These are phyloP conservation scores for Zosterops pallidus DNA, from an alignment of 2,113 vertebrate species.

Conservation along the genomic window DNA sequence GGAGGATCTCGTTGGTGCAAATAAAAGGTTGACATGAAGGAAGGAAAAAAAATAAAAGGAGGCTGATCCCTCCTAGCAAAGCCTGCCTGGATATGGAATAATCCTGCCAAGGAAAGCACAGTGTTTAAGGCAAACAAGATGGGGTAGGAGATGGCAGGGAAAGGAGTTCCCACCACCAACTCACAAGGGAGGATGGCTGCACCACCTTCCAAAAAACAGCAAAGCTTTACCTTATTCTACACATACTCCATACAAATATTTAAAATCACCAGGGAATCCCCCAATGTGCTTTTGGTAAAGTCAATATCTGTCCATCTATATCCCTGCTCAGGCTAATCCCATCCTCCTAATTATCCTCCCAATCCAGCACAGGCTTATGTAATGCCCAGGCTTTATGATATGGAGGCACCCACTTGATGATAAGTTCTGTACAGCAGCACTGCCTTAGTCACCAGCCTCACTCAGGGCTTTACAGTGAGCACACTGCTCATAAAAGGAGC, in stretches of 20 bases:
- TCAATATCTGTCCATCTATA: not conserved
- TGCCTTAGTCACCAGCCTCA: not conserved
- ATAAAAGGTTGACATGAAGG: not conserved
- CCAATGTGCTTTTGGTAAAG: not conserved
- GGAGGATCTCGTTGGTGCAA: not conserved
- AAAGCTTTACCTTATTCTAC: not conserved
- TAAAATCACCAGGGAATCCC: not conserved
- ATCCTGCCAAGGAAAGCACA: not conserved
- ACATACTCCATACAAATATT: rapidly evolving
- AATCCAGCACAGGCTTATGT: not conserved
- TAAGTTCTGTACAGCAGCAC: not conserved
- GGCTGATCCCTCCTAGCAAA: not conserved
- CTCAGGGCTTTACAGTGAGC: not conserved
- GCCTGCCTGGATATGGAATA: not conserved
- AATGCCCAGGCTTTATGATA: not conserved
- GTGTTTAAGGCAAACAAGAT: not conserved
- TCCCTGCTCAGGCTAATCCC: not conserved
- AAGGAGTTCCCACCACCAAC: not conserved
- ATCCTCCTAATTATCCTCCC: not conserved
- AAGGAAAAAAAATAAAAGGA: not conserved
- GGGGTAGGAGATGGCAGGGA: not conserved
- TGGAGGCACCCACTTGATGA: slow-evolving; percentile 27
- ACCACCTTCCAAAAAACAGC: not conserved
- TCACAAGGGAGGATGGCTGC: not conserved
- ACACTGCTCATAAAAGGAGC: not conserved